phyloP scores from a whole-genome alignment of 2,888 invertebrate genomes.

The Drosophila sordidapex region DNA sequence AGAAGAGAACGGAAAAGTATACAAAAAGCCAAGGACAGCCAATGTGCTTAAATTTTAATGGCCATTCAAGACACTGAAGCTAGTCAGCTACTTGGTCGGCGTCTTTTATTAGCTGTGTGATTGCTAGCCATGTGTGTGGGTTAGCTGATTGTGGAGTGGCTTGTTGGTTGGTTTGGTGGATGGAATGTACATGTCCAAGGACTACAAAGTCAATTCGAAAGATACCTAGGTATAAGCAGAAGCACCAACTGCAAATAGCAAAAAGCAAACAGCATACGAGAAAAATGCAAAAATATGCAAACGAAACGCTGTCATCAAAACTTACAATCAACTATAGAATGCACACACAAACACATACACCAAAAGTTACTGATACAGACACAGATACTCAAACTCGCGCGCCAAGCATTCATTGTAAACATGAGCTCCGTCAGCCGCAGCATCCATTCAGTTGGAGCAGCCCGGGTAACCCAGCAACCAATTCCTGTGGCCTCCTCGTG shows the following conservation, averaged over 20 bases:
- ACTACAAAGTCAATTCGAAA: constrained; percentile 68
- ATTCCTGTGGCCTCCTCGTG: constrained; percentile 36
- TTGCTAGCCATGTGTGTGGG: constrained; percentile 48
- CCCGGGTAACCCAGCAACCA: constrained; percentile 7
- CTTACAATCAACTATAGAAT: constrained; percentile 68
- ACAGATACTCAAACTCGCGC: constrained; percentile 45
- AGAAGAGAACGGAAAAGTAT: background rate
- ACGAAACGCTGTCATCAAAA: constrained; percentile 75
- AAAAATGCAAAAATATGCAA: constrained; percentile 79
- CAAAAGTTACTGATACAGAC: constrained; percentile 6
- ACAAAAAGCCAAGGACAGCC: constrained; percentile 22
- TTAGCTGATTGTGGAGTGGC: constrained; percentile 4
- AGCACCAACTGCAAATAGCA: constrained; percentile 16
- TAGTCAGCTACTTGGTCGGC: constrained; percentile 46
- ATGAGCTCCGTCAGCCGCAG: constrained; percentile 39
- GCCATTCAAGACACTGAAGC: constrained; percentile 60
- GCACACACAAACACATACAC: constrained; percentile 10
- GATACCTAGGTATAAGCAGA: constrained; percentile 46
- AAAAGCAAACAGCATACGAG: constrained; percentile 41
- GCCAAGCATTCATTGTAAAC: constrained; percentile 55
- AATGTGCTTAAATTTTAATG: constrained; percentile 77
- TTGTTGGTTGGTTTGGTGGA: constrained; percentile 5
- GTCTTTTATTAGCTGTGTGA: constrained; percentile 79
- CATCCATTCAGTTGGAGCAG: constrained; percentile 8
- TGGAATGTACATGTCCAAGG: constrained; percentile 43